Evolutionary conservation across 2,888 invertebrate genomes (phyloP).

Genomic region (Phlogophora meticulosa): DNA sequence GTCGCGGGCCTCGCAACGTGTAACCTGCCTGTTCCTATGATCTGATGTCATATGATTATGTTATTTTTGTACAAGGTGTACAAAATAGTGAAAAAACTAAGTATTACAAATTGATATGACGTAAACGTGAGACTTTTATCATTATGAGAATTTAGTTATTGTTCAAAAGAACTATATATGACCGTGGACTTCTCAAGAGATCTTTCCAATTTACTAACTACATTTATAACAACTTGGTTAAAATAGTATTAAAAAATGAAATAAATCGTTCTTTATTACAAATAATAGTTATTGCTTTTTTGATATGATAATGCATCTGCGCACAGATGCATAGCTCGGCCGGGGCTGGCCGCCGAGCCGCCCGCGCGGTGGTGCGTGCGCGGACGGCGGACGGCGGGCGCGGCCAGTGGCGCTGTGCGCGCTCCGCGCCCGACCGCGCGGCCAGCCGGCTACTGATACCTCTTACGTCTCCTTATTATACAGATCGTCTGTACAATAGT

Average conservation of each 20-base stretch:
- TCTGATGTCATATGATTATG: conserved; percentile 64
- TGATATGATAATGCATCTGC: conserved; percentile 88
- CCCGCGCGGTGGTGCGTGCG: conserved; percentile 33
- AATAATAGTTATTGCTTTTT: conserved; percentile 91
- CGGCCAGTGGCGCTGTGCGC: conserved; percentile 25
- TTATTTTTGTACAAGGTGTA: conserved; percentile 70
- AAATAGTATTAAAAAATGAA: conserved; percentile 89
- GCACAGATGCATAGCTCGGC: conserved; percentile 71
- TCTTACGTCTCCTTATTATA: conserved; percentile 68
- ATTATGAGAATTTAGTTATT: conserved; percentile 79
- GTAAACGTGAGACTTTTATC: conserved; percentile 82
- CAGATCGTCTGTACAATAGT: conserved; percentile 78
- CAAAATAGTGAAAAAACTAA: conserved; percentile 78
- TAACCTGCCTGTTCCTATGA: conserved; percentile 63
- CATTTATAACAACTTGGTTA: conserved; percentile 90
- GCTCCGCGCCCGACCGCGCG: conserved; percentile 9
- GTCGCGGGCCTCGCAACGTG: conserved; percentile 33
- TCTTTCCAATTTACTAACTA: conserved; percentile 89
- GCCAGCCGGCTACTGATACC: conserved; percentile 62
- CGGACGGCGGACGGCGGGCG: conserved; percentile 22
- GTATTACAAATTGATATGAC: conserved; percentile 86
- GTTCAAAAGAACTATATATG: conserved; percentile 90
- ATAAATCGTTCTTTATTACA: conserved; percentile 86
- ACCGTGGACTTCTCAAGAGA: conserved; percentile 88
- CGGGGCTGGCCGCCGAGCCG: conserved; percentile 12